phyloP scores from a whole-genome alignment of 2,113 vertebrate species.

The Prunella himalayana region DNA sequence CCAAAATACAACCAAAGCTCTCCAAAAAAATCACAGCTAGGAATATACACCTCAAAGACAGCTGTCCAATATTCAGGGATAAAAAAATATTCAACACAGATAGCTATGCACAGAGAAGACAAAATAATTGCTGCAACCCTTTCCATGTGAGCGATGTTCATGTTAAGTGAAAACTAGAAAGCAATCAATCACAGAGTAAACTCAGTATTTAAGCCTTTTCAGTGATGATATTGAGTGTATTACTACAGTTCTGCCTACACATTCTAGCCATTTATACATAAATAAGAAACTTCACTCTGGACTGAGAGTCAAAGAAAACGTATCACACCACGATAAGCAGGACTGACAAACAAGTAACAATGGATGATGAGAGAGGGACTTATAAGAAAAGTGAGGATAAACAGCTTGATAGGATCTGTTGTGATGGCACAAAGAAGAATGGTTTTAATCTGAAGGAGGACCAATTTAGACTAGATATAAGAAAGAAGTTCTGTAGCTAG shows the following conservation, averaged over 20 bases:
- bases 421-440: neutral
- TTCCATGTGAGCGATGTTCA: neutral
- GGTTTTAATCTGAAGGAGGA: neutral
- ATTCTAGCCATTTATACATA: neutral
- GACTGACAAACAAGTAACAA: rapidly evolving
- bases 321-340: neutral
- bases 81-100: neutral
- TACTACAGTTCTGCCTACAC: neutral
- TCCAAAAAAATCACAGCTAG: neutral
- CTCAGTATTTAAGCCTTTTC: neutral
- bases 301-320: neutral
- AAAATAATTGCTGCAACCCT: neutral
- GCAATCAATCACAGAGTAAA: neutral
- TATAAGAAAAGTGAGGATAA: neutral
- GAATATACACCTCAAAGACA: neutral
- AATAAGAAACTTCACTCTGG: neutral
- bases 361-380: neutral
- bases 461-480: neutral
- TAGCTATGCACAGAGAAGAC: neutral
- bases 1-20: neutral
- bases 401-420: neutral
- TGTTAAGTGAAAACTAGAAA: neutral
- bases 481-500: neutral
- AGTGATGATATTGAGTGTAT: neutral
- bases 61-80: neutral